phyloP scores from a whole-genome alignment of 2,797 vertebrate species.

The Melanotaenia parkinsoni region DNA sequence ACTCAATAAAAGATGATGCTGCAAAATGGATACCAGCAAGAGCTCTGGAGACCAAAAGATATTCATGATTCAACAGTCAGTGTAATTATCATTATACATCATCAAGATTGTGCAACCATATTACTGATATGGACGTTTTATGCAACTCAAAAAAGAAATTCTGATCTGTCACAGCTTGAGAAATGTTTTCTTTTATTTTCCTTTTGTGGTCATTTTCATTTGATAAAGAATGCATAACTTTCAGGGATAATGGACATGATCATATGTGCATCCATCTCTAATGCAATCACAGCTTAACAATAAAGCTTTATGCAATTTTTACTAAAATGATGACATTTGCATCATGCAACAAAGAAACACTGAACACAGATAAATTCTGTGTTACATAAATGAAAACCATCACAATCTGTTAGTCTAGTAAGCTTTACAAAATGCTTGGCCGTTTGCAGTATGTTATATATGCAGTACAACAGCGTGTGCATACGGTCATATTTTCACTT shows the following conservation, averaged over 20 bases:
- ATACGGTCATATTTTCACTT: conserved; percentile 29
- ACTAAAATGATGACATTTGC: background rate
- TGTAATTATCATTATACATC: background rate
- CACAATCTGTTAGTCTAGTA: background rate
- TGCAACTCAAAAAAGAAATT: background rate
- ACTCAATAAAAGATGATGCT: conserved; percentile 68
- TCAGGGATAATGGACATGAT: background rate
- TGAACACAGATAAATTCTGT: background rate
- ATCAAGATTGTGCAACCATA: background rate
- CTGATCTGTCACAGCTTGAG: background rate
- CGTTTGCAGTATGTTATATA: background rate
- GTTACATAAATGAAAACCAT: background rate
- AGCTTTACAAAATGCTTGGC: background rate
- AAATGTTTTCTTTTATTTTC: conserved; percentile 10
- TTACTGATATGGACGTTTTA: background rate
- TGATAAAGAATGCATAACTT: conserved; percentile 12
- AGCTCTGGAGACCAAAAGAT: conserved; percentile 27
- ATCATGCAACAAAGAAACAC: background rate
- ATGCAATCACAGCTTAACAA: conserved; percentile 1
- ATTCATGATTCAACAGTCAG: conserved; percentile 4
- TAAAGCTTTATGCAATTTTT: background rate
- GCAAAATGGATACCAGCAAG: conserved; percentile 53
- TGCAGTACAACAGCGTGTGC: background rate
- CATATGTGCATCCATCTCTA: background rate
- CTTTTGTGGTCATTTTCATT: background rate